A percentile compares a stretch with the other conserved stretches of the same genome.
phyloP scores from a whole-genome alignment of 2,888 invertebrate species.

The Himalopsyche tibetana region DNA sequence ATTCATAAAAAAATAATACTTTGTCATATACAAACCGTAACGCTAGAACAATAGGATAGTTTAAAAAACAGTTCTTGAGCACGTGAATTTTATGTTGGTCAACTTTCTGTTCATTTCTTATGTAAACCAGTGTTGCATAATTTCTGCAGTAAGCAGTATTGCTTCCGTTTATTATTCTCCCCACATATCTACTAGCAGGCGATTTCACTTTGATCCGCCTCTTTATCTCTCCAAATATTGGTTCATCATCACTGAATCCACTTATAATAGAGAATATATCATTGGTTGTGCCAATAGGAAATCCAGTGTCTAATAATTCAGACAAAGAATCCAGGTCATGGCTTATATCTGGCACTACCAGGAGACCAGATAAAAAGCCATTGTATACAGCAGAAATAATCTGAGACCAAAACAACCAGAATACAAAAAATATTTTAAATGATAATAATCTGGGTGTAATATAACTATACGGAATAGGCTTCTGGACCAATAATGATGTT shows the following conservation, averaged over 20 bases:
- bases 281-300: constrained; percentile 41
- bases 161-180: constrained; percentile 47
- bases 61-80: constrained; percentile 53
- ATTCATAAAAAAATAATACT: no score
- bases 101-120: background rate
- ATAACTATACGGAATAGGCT: constrained; percentile 42
- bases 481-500: constrained; percentile 50
- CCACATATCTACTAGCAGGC: constrained; percentile 42
- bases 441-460: background rate
- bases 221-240: constrained; percentile 44
- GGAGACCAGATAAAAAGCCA: constrained; percentile 49
- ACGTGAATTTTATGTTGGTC: constrained; percentile 29
- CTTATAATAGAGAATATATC: constrained; percentile 38
- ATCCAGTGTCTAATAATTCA: constrained; percentile 51
- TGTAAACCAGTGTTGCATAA: constrained; percentile 46
- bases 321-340: constrained; percentile 45
- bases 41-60: constrained; percentile 48
- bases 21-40: constrained; percentile 45
- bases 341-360: constrained; percentile 33
- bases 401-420: constrained; percentile 53
- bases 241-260: constrained; percentile 47
- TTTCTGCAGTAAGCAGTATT: constrained; percentile 52
- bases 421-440: constrained; percentile 48
- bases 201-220: constrained; percentile 41
- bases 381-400: constrained; percentile 56